Conservation (phyloP, 2,113 vertebrate species). For the Sialia sialis region DNA sequence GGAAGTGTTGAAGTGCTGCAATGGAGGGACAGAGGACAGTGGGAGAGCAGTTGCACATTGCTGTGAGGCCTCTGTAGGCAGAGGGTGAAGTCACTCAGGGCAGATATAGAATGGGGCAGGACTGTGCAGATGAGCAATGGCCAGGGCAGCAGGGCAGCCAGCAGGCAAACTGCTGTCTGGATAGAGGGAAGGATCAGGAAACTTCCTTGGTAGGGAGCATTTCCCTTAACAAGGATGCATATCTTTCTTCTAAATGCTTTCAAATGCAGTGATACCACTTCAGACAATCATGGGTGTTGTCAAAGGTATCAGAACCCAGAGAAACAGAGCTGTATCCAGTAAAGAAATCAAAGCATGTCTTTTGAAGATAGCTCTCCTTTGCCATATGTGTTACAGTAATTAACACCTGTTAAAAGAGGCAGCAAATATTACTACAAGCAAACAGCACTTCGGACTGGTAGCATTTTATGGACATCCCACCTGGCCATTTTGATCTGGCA, state of each 20-base stretch:
- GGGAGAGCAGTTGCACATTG: neutral
- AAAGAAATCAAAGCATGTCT: neutral
- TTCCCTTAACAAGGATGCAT: neutral
- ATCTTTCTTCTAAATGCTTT: neutral
- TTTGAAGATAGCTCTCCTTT: neutral
- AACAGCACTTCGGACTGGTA: neutral
- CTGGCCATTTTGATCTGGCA: neutral
- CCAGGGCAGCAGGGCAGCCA: neutral
- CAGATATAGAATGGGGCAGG: neutral
- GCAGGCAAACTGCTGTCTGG: neutral
- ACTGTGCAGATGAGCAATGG: neutral
- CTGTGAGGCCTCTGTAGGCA: neutral
- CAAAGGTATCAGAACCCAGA: neutral
- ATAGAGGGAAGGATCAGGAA: neutral
- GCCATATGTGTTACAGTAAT: rapidly evolving
- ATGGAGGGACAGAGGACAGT: neutral
- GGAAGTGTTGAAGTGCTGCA: neutral
- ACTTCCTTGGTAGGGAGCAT: neutral
- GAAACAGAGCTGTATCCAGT: neutral
- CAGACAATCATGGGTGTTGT: neutral
- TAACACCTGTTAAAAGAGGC: neutral
- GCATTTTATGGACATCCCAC: neutral
- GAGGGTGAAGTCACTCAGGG: neutral
- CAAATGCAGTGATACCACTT: neutral
- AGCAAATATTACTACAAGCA: neutral